phyloP scores from a whole-genome alignment of 2,113 vertebrate genomes.

The Scomber scombrus region DNA sequence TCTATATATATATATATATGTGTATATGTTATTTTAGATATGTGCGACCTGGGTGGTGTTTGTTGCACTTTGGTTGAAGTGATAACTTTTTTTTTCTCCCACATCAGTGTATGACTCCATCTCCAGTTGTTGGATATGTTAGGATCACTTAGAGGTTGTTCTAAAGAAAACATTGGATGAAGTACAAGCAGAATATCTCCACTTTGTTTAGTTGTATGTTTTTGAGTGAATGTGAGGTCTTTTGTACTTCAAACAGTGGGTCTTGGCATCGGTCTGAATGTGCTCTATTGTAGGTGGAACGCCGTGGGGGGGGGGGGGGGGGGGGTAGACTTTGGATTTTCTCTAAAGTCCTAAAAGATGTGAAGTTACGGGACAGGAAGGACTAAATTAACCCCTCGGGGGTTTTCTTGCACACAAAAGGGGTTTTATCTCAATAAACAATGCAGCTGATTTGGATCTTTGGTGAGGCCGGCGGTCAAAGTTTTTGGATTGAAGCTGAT shows the following conservation, averaged over 20 bases:
- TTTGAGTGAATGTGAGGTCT: slow-evolving; percentile 8
- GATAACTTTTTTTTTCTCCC: background rate
- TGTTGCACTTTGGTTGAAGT: background rate
- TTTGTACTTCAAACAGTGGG: slow-evolving; percentile 20
- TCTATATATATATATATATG: too few species aligned
- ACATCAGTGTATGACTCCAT: background rate
- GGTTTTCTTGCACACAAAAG: background rate
- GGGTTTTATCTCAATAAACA: background rate
- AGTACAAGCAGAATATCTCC: background rate
- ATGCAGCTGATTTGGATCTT: too few species aligned
- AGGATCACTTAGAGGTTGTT: background rate
- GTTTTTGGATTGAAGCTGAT: background rate
- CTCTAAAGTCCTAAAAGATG: slow-evolving; percentile 9
- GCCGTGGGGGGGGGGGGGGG: background rate
- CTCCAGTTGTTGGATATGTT: background rate
- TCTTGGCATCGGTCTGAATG: slow-evolving; percentile 16
- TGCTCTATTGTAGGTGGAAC: slow-evolving; percentile 8
- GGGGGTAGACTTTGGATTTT: background rate
- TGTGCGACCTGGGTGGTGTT: slow-evolving; percentile 16
- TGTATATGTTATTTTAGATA: background rate
- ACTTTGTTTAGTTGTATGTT: background rate
- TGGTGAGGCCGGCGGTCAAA: too few species aligned
- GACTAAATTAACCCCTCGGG: background rate
- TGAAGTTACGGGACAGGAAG: slow-evolving; percentile 3
- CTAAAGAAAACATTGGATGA: slow-evolving; percentile 3